These are phyloP conservation scores for Paralinhomoeus sp. DNA, from an alignment of 2,888 invertebrate genomes.

Conservation along the genomic window DNA sequence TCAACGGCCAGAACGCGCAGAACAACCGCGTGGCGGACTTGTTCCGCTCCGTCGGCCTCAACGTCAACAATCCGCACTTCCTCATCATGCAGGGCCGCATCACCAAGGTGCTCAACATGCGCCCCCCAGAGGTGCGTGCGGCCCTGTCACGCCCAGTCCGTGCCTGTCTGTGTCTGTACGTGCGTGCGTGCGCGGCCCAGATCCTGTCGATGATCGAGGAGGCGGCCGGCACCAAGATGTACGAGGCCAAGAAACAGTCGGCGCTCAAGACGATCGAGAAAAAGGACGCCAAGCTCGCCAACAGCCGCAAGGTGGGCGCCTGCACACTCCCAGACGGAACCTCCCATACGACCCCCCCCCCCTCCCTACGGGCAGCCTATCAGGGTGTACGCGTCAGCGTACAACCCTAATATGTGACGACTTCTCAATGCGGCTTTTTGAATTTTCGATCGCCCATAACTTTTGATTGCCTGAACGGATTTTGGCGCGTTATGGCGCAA, in stretches of 20 bases:
- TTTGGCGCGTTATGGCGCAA: too few relatives aligned
- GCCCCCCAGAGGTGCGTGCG: constrained; percentile 58
- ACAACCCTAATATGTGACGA: too few relatives aligned
- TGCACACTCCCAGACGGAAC: neutral
- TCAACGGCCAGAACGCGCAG: constrained; percentile 70
- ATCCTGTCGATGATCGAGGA: constrained; percentile 93
- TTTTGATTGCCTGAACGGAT: too few relatives aligned
- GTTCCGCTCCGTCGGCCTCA: constrained; percentile 84
- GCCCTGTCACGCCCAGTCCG: neutral
- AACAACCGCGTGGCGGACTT: constrained; percentile 74
- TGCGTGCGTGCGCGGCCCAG: constrained; percentile 28
- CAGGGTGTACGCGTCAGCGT: too few relatives aligned
- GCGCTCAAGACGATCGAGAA: constrained; percentile 67
- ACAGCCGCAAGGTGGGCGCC: constrained; percentile 48
- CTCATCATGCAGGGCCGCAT: constrained; percentile 98
- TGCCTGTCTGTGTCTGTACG: neutral
- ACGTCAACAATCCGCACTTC: constrained; percentile 97
- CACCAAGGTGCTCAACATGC: constrained; percentile 96
- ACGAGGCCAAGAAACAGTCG: constrained; percentile 68
- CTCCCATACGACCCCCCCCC: neutral
- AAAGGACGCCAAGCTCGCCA: constrained; percentile 66
- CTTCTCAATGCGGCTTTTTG: too few relatives aligned
- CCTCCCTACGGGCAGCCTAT: neutral
- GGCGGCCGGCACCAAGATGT: constrained; percentile 88
- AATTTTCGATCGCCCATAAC: too few relatives aligned